A percentile compares a stretch with the other conserved stretches of the same genome.
These are phyloP conservation scores for Diorhabda sublineata DNA, from an alignment of 1,140 invertebrate genomes.

Conservation along the genomic window DNA sequence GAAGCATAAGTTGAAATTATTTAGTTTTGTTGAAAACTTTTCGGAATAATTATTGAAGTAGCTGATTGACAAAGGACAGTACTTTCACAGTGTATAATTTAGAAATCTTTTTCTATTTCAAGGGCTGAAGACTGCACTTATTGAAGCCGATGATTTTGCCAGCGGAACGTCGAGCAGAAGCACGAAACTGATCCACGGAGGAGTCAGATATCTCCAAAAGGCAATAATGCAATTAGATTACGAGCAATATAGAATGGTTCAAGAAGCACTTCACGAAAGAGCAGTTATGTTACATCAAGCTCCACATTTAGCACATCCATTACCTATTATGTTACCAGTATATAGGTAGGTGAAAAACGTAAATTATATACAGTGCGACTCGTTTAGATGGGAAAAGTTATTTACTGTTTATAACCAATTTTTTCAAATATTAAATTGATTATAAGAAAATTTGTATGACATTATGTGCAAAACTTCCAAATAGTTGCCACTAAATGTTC, in stretches of 20 bases:
- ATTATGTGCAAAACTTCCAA: no score
- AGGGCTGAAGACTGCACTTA: constrained; percentile 88
- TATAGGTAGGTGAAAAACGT: constrained; percentile 74
- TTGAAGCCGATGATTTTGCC: constrained; percentile 96
- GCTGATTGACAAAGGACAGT: no score
- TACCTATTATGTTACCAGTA: constrained; percentile 98
- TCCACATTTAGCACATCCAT: constrained; percentile 91
- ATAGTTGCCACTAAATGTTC: no score
- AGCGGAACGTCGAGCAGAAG: constrained; percentile 94
- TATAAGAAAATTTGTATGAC: no score
- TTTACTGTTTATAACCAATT: no score
- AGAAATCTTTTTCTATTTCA: neutral
- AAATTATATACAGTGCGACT: no score
- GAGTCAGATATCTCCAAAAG: constrained; percentile 96
- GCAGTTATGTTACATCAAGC: constrained; percentile 92
- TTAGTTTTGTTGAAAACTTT: no score
- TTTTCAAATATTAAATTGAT: no score
- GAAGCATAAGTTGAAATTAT: no score
- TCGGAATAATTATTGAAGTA: no score
- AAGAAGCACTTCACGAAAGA: constrained; percentile 94
- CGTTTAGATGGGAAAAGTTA: no score
- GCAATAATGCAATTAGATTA: constrained; percentile 92
- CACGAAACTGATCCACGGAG: constrained; percentile 99
- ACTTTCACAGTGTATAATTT: no score
- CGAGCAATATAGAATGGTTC: constrained; percentile 96